Evolutionary conservation across 2,888 invertebrate species (phyloP), one percentile per base, ranked within the genome.

Genomic region (Pristionchus fissidentatus): DNA sequence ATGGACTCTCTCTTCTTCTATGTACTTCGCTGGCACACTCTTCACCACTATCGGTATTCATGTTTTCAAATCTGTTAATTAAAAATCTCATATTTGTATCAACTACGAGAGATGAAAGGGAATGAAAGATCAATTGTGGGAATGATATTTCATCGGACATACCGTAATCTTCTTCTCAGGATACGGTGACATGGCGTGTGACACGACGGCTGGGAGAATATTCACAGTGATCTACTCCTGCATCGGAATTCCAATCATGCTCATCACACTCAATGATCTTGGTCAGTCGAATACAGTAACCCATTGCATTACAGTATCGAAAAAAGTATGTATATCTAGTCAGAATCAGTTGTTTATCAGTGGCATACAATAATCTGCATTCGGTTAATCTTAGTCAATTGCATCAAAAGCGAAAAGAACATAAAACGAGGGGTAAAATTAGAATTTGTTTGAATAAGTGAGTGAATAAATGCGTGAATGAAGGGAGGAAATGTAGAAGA

Each of bases 111-210:
- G 29, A n/a, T 57, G 10, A 57, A 26, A 26, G 57, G 3, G 13
- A 57, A 57, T 4, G 3, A 3, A 13, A 35, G 19, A 15, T 10
- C 52, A 29, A 43, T 15, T n/a, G 43, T 26, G 19, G 66, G 19
- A 35, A 10, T 38, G 66, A 38, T 66, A 3, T 80, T 15, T 55
- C 55, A 22, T 38, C 41, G 38, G 38, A 19, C 35, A 62, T 32
- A n/a, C n/a, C n/a, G n/a, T n/a, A 15, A 13, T 38, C 22, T 62
- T 26, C 7, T 1, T 60, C 41, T 43, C 94, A 98, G 98, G 98
- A 91, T 98, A 98, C 93, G 98, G 98, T 85, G 97, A 98, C 93
- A 96, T 98, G 89, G 95, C 96, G 60, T 98, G 98, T 0, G 95
- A 95, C 87, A 98, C 98, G 10, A 94, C 90, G 35, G 95, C 95